A percentile compares a stretch with the other conserved stretches of the same genome.
These are phyloP conservation scores for Panulirus ornatus DNA, from an alignment of 1,140 invertebrate species.

Conservation along the genomic window DNA sequence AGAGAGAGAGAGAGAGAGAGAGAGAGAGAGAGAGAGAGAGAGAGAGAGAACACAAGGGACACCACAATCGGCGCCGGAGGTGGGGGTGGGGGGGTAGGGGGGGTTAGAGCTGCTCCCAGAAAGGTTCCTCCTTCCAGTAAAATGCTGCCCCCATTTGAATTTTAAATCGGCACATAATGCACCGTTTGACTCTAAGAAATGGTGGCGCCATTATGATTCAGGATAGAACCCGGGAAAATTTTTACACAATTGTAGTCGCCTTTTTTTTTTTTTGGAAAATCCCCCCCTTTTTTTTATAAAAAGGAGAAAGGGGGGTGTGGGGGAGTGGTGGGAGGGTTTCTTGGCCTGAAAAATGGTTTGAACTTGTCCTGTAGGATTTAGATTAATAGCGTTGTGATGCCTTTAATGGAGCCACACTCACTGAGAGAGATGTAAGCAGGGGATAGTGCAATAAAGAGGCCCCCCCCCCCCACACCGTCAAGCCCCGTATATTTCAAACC, in stretches of 20 bases:
- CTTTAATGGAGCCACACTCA: conserved; percentile 64
- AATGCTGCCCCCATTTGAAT: conserved; percentile 71
- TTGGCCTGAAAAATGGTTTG: conserved; percentile 57
- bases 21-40: neutral
- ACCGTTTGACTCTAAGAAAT: conserved; percentile 72
- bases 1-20: neutral
- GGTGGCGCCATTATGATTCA: conserved; percentile 70
- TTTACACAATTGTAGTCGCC: conserved; percentile 68
- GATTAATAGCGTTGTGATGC: conserved; percentile 66
- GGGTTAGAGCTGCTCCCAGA: conserved; percentile 34
- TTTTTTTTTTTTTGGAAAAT: conserved; percentile 31
- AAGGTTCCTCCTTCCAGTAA: conserved; percentile 41
- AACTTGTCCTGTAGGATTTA: conserved; percentile 49
- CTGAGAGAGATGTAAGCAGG: conserved; percentile 47
- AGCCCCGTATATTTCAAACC: conserved; percentile 55
- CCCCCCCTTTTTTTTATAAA: conserved; percentile 40
- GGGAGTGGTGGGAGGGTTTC: neutral
- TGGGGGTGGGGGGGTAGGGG: no score
- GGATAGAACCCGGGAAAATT: conserved; percentile 62
- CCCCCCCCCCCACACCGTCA: no score
- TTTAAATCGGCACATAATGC: conserved; percentile 71
- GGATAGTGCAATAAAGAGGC: conserved; percentile 13
- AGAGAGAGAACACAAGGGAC: conserved; percentile 38
- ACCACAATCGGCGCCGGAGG: conserved; percentile 34
- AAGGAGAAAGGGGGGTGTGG: neutral